Conservation (phyloP, 1,140 invertebrate species). For the Drosophila obscura region DNA sequence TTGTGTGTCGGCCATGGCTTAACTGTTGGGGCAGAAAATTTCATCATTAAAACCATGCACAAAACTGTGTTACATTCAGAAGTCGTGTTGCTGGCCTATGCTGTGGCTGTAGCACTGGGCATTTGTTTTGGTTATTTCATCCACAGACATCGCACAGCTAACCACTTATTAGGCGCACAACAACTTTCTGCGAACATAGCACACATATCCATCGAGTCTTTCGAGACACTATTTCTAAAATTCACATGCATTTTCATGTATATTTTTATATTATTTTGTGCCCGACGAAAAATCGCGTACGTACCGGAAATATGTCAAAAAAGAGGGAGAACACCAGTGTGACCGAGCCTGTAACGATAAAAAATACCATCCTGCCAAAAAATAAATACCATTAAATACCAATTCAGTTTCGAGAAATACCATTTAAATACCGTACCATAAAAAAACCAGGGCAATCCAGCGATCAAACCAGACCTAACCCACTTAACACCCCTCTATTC, state of each 20-base stretch:
- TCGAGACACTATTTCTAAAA: constrained; percentile 37
- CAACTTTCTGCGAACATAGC: constrained; percentile 20
- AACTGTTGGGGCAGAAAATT: constrained; percentile 41
- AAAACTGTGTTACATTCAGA: neutral
- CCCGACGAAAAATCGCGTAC: constrained; percentile 70
- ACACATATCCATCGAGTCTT: constrained; percentile 32
- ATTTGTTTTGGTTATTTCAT: constrained; percentile 65
- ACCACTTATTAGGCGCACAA: constrained; percentile 2
- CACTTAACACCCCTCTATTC: too few species aligned
- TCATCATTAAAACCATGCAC: neutral
- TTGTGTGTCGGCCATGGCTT: constrained; percentile 83
- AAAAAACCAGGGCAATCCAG: too few species aligned
- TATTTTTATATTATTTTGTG: constrained; percentile 54
- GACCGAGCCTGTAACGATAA: neutral
- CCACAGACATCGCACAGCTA: constrained; percentile 46
- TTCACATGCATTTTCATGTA: constrained; percentile 22
- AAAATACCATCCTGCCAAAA: neutral
- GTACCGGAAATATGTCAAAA: constrained; percentile 83
- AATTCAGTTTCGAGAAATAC: too few species aligned
- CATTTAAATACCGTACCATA: too few species aligned
- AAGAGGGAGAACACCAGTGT: constrained; percentile 61
- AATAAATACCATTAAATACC: too few species aligned
- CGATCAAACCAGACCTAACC: too few species aligned
- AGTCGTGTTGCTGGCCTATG: neutral
- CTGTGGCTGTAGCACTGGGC: neutral